Percentiles rank a stretch among this genome's conserved stretches.
Conservation (phyloP, 2,797 vertebrate genomes). For the Sebastes oblongus region DNA sequence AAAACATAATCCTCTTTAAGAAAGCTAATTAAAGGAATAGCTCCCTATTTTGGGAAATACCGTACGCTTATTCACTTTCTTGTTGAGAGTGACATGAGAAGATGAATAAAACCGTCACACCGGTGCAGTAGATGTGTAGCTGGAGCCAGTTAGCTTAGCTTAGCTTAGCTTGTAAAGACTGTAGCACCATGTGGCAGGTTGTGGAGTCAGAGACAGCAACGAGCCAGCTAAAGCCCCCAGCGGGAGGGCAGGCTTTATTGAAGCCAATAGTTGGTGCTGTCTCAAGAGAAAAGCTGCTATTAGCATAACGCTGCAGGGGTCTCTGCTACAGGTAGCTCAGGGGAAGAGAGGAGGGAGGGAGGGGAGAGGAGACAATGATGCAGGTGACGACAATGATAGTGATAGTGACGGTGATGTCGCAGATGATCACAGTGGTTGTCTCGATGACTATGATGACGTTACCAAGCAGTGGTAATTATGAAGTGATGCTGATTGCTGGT, state of each 20-base stretch:
- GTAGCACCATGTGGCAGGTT: constrained; percentile 47
- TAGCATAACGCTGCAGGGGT: constrained; percentile 28
- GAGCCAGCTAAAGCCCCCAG: constrained; percentile 36
- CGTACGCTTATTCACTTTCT: not conserved
- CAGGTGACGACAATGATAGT: not conserved
- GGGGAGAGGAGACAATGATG: not conserved
- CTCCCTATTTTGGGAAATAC: not conserved
- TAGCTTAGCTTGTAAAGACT: not conserved
- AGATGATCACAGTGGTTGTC: not conserved
- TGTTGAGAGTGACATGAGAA: not conserved
- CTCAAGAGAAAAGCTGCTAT: constrained; percentile 44
- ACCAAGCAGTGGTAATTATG: not conserved
- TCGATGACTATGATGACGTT: not conserved
- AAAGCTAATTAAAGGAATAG: not conserved
- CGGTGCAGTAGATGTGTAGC: not conserved
- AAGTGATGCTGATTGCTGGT: not conserved
- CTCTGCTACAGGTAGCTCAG: constrained; percentile 28
- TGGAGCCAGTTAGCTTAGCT: not conserved
- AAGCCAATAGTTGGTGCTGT: constrained; percentile 37
- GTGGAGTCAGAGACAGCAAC: constrained; percentile 44
- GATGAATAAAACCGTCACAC: not conserved
- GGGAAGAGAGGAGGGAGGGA: not conserved
- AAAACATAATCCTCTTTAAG: too few relatives aligned
- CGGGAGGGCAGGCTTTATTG: constrained; percentile 39
- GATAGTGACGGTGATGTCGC: not conserved